A percentile compares a stretch with the other conserved stretches of the same genome.
These are phyloP conservation scores for Phylloscopus collybita DNA, from an alignment of 2,797 vertebrate genomes.

Conservation along the genomic window DNA sequence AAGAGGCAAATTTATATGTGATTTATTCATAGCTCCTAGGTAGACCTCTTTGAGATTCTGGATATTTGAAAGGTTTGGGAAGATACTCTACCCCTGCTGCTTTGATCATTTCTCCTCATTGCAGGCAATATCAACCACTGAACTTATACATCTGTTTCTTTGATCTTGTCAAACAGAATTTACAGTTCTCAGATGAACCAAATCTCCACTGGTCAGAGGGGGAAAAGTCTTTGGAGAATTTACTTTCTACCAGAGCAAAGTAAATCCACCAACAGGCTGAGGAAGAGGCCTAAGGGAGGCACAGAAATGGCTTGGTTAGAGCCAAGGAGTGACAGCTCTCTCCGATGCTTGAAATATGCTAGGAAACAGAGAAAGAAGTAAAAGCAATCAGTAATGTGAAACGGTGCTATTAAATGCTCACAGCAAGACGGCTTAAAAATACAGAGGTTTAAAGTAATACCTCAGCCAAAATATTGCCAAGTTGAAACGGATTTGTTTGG, in stretches of 20 bases:
- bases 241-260: conserved; percentile 69
- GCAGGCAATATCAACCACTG: conserved; percentile 63
- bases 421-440: conserved; percentile 62
- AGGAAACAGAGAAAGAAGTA: conserved; percentile 56
- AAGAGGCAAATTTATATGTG: conserved; percentile 68
- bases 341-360: conserved; percentile 46
- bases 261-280: conserved; percentile 60
- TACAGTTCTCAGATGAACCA: conserved; percentile 78
- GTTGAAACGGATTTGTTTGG: conserved; percentile 59
- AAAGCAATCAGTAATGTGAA: conserved; percentile 70
- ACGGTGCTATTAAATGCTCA: conserved; percentile 40
- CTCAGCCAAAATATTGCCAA: conserved; percentile 64
- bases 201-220: conserved; percentile 76
- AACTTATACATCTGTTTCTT: conserved; percentile 76
- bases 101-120: conserved; percentile 77
- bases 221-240: conserved; percentile 72
- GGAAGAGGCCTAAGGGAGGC: conserved; percentile 70
- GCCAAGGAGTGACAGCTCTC: conserved; percentile 49
- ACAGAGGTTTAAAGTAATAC: conserved; percentile 68
- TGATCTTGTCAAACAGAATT: conserved; percentile 83
- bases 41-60: conserved; percentile 73
- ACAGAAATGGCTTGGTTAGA: conserved; percentile 59
- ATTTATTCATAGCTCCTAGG: conserved; percentile 79
- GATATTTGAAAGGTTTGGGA: conserved; percentile 76
- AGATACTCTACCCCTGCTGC: conserved; percentile 64